A percentile compares a stretch with the other conserved stretches of the same genome.
Conservation (phyloP, 2,113 vertebrate genomes). For the Anguilla rostrata region DNA sequence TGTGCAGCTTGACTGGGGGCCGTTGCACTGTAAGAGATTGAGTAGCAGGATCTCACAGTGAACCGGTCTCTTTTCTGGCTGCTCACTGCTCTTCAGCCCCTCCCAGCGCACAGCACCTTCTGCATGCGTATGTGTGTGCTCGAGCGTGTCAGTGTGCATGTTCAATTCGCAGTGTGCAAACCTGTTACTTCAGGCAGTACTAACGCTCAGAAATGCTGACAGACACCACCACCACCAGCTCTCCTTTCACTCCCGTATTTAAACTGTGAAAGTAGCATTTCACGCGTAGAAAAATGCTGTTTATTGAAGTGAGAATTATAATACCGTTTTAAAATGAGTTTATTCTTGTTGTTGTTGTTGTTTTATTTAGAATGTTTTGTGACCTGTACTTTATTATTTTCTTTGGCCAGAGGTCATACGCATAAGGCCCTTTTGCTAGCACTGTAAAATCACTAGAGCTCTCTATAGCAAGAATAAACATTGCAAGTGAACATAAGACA, state of each 20-base stretch:
- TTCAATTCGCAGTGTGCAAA: neutral
- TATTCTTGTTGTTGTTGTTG: neutral
- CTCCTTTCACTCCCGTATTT: neutral
- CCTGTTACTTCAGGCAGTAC: neutral
- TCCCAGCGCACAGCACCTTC: neutral
- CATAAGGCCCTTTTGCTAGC: no score
- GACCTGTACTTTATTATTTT: neutral
- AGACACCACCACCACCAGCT: neutral
- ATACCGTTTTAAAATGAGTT: neutral
- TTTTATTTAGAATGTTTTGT: neutral
- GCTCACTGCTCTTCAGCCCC: conserved; percentile 48
- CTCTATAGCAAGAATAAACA: no score
- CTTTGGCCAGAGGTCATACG: neutral
- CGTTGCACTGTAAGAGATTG: conserved; percentile 99
- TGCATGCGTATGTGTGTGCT: neutral
- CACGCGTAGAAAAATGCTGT: neutral
- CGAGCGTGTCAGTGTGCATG: neutral
- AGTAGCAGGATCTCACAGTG: conserved; percentile 97
- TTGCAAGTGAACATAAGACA: neutral
- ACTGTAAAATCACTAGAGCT: no score
- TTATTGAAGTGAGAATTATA: neutral
- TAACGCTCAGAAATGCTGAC: neutral
- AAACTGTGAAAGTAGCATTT: neutral
- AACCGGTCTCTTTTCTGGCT: conserved; percentile 98
- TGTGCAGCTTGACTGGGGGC: conserved; percentile 85